Percentiles rank a stretch among this genome's conserved stretches.
phyloP scores from a whole-genome alignment of 2,113 vertebrate genomes.

The Ptychochromis oligacanthus region DNA sequence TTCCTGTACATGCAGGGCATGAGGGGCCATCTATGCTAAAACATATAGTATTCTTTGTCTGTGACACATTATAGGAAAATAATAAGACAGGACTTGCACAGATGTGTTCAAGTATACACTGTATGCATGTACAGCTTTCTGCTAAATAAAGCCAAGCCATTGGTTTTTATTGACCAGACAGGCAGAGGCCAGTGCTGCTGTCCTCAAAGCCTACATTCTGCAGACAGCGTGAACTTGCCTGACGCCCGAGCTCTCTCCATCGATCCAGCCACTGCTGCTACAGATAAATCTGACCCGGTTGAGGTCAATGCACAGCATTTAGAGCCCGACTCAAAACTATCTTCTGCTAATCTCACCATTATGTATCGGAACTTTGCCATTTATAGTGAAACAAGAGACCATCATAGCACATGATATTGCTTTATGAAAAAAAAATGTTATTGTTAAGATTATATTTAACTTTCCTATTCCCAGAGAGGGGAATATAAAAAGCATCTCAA shows the following conservation, averaged over 20 bases:
- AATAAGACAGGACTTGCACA: not conserved
- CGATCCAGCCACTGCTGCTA: not conserved
- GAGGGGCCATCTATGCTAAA: not conserved
- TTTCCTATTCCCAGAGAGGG: slow-evolving; percentile 20
- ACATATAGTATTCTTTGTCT: not conserved
- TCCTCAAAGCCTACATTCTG: slow-evolving; percentile 6
- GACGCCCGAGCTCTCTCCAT: slow-evolving; percentile 13
- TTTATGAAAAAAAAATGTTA: slow-evolving; percentile 24
- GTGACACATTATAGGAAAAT: not conserved
- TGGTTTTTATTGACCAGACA: not conserved
- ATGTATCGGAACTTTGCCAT: not conserved
- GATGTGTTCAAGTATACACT: not conserved
- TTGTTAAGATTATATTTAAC: not conserved
- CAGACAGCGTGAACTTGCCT: slow-evolving; percentile 24
- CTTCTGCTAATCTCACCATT: not conserved
- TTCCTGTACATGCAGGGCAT: not conserved
- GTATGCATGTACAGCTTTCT: not conserved
- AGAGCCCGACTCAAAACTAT: not conserved
- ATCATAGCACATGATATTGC: not conserved
- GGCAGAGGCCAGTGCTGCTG: not conserved
- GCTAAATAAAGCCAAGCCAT: not conserved
- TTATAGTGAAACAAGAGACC: not conserved
- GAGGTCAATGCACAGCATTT: slow-evolving; percentile 1
- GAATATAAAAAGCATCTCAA: slow-evolving; percentile 54
- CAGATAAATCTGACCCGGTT: not conserved